Conservation (phyloP, 2,113 vertebrate genomes). For the Pitta sordida region DNA sequence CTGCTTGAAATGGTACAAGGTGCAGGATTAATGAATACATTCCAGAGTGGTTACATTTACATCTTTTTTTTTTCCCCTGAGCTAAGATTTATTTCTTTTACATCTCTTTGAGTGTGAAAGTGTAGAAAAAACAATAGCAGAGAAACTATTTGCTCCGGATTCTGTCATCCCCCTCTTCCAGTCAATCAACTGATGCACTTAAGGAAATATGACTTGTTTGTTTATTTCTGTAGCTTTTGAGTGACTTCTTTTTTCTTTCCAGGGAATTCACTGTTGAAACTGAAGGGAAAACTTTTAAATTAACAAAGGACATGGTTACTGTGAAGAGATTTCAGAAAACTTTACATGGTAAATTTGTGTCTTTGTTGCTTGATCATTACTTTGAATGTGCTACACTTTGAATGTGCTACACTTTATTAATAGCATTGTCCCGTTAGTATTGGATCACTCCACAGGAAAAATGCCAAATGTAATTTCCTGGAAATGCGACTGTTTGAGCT, state of each 20-base stretch:
- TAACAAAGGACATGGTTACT: slow-evolving; percentile 93
- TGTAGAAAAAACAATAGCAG: background rate
- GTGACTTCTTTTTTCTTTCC: background rate
- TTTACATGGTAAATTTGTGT: slow-evolving; percentile 81
- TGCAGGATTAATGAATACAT: background rate
- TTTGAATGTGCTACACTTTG: background rate
- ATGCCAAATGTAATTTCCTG: background rate
- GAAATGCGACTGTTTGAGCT: background rate
- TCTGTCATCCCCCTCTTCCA: background rate
- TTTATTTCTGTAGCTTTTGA: background rate
- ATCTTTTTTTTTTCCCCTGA: background rate
- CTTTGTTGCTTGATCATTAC: background rate
- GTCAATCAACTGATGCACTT: background rate
- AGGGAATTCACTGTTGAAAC: slow-evolving; percentile 94
- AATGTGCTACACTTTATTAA: background rate
- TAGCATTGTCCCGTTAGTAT: background rate
- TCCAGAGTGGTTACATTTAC: background rate
- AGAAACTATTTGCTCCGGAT: background rate
- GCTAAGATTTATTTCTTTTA: background rate
- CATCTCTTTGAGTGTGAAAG: background rate
- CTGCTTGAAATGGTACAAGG: background rate
- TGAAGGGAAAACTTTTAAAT: slow-evolving; percentile 89
- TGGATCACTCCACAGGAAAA: background rate
- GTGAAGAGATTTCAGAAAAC: slow-evolving; percentile 97
- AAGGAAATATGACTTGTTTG: background rate